Evolutionary conservation across 1,140 invertebrate genomes (phyloP), one percentile per base, ranked within the genome.

Genomic region (Pectinophora gossypiella): DNA sequence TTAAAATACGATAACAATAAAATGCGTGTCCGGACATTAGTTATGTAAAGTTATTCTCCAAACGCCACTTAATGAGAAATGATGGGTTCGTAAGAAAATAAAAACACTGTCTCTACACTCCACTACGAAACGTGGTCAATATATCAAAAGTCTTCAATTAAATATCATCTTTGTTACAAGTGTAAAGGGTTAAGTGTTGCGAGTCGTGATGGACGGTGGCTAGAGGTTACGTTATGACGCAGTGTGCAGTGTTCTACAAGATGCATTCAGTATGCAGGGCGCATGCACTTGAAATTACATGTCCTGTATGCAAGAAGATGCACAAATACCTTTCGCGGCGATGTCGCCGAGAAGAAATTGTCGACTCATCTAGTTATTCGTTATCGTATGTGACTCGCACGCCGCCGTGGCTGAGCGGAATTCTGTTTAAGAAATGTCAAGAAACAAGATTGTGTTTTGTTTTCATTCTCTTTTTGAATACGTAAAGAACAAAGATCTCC

Each of bases 1-100:
- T 86, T 86, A 85, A 84, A 85, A 86, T 84, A 79, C 81, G 77
- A 85, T 86, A 86, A 84, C 83, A 86, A 86, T 86, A 86, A 86
- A 85, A 85, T 78, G 81, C 78, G 73, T 85, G 78, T 79, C 78
- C 81, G 81, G 78, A 87, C 81, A 85, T 87, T 85, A 83, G 60
- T 52, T 65, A 85, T 85, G 81, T 68, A 79, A 87, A 87, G 66
- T 81, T 87, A 87, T 87, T 87, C 84, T 85, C 75, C 79, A 78
- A 84, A 84, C 84, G 84, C 73, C 76, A 76, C 73, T 87, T 87
- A 87, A 87, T 87, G 81, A 87, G 84, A 87, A 87, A 73, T 87
- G 81, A 87, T 87, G 84, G 78, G 84, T 87, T 87, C 81, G 65
- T 84, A 81, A 79, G 84, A 87, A 87, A 87, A 85, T 84, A 69